Evolutionary conservation across 2,113 vertebrate genomes (phyloP).

Genomic region (Ceratotherium simum): DNA sequence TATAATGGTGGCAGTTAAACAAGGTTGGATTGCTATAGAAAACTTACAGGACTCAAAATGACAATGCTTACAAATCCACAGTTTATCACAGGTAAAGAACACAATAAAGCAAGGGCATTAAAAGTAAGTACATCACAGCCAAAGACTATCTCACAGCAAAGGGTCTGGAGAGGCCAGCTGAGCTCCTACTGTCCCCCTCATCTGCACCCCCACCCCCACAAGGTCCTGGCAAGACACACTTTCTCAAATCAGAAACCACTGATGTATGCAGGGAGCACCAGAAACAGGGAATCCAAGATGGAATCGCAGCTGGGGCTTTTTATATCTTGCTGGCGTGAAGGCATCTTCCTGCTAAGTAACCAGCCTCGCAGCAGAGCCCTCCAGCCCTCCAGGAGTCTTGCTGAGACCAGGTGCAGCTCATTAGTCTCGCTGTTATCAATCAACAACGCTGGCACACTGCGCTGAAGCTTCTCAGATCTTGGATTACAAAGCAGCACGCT

Average conservation of each 20-base stretch:
- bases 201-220: no score
- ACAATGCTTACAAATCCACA: neutral
- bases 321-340: neutral
- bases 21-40: neutral
- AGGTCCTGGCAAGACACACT: neutral
- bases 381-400: neutral
- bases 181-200: rapidly evolving
- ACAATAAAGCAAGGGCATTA: neutral
- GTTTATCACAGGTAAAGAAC: neutral
- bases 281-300: neutral
- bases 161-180: neutral
- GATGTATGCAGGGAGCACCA: neutral
- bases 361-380: neutral
- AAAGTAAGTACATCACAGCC: neutral
- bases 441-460: neutral
- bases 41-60: neutral
- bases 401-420: neutral
- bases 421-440: neutral
- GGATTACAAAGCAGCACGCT: neutral
- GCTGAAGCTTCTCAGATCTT: neutral
- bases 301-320: neutral
- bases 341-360: neutral
- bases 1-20: constrained; percentile 7
- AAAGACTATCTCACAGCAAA: neutral
- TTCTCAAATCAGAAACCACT: neutral